Evolutionary conservation across 2,797 vertebrate genomes (phyloP).

Genomic region (Alosa sapidissima): DNA sequence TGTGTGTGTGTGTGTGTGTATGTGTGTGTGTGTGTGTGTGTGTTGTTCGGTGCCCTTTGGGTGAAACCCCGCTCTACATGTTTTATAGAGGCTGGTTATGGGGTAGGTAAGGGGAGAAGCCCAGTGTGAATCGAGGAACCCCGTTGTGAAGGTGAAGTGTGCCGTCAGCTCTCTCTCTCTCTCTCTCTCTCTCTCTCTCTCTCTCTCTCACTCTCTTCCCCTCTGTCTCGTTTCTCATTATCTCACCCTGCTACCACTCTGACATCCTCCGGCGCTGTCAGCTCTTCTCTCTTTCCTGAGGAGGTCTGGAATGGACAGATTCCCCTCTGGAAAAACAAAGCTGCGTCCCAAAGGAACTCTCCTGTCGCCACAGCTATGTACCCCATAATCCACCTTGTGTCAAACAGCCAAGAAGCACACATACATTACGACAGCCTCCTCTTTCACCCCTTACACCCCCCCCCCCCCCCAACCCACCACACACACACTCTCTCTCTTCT

Average conservation of each 20-base stretch:
- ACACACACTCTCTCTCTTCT: not conserved
- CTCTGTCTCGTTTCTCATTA: slow-evolving; percentile 4
- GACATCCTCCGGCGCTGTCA: slow-evolving; percentile 49
- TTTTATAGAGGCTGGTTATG: slow-evolving; percentile 18
- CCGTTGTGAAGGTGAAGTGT: slow-evolving; percentile 7
- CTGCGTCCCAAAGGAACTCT: slow-evolving; percentile 35
- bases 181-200: not conserved
- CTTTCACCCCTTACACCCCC: slow-evolving; percentile 31
- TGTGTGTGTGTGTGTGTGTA: not conserved
- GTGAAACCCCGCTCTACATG: slow-evolving; percentile 1
- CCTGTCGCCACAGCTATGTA: slow-evolving; percentile 43
- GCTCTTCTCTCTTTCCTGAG: slow-evolving; percentile 44
- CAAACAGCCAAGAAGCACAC: slow-evolving; percentile 53
- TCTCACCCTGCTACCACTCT: not conserved
- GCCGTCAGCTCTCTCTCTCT: not conserved
- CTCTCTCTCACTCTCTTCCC: not conserved
- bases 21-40: not conserved
- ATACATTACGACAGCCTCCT: slow-evolving; percentile 49
- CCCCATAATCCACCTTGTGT: slow-evolving; percentile 57
- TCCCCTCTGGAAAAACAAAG: slow-evolving; percentile 52
- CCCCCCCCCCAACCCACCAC: slow-evolving; percentile 4
- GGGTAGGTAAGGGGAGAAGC: slow-evolving; percentile 18
- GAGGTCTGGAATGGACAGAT: slow-evolving; percentile 56
- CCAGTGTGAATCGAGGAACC: slow-evolving; percentile 13
- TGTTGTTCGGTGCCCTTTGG: slow-evolving; percentile 42